Conservation (phyloP, 2,113 vertebrate species). For the Mesembrinibis cayennensis region DNA sequence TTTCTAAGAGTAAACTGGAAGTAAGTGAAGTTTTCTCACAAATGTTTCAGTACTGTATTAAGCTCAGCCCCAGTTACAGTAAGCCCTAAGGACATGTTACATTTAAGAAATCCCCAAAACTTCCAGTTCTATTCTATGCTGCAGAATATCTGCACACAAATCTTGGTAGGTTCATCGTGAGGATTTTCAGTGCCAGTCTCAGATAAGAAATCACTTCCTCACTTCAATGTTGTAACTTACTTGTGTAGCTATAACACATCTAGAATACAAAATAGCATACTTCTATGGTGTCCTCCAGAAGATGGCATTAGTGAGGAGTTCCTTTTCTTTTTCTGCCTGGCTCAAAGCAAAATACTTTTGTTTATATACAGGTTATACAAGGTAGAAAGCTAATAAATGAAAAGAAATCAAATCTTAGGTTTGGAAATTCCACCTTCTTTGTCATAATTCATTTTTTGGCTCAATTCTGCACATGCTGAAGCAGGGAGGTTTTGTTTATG, state of each 20-base stretch:
- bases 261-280: background rate
- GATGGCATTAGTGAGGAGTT: background rate
- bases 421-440: background rate
- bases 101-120: background rate
- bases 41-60: background rate
- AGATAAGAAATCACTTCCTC: background rate
- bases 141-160: background rate
- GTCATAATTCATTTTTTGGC: background rate
- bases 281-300: background rate
- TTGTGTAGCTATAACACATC: background rate
- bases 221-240: background rate
- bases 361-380: background rate
- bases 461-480: background rate
- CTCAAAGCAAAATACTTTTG: background rate
- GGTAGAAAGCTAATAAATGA: background rate
- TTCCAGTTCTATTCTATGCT: background rate
- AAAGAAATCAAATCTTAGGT: background rate
- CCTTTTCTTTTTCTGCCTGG: background rate
- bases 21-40: background rate
- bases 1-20: background rate
- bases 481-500: background rate
- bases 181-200: background rate
- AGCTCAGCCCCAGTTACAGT: background rate
- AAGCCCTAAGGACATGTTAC: background rate
- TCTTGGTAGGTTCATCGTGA: background rate